Percentiles rank a stretch among this genome's conserved stretches.
Evolutionary conservation across 2,888 invertebrate species (phyloP).

Genomic region (Drosophila algonquin): DNA sequence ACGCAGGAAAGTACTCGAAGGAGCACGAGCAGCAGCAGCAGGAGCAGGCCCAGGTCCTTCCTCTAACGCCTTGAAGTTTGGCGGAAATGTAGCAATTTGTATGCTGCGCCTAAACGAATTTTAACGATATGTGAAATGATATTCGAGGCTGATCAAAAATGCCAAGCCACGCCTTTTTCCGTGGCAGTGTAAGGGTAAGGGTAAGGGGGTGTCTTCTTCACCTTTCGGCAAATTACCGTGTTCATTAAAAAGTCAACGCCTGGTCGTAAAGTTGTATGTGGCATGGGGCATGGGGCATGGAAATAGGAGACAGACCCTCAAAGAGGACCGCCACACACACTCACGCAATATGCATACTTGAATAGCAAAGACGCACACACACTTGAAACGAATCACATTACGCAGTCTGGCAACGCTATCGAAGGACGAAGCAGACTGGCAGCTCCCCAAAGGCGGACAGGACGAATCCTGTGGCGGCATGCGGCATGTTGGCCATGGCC

Average conservation of each 20-base stretch:
- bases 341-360: slow-evolving; percentile 38
- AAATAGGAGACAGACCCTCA: slow-evolving; percentile 27
- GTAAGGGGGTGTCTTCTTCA: slow-evolving; percentile 42
- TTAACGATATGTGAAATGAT: slow-evolving; percentile 82
- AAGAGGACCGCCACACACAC: neutral
- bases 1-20: slow-evolving; percentile 50
- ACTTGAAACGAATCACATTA: slow-evolving; percentile 37
- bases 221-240: slow-evolving; percentile 75
- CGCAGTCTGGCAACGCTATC: slow-evolving; percentile 47
- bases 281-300: slow-evolving; percentile 32
- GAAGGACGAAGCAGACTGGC: slow-evolving; percentile 63
- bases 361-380: slow-evolving; percentile 34
- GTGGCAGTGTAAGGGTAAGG: slow-evolving; percentile 12
- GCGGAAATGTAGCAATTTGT: slow-evolving; percentile 81
- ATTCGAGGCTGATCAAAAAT: slow-evolving; percentile 77
- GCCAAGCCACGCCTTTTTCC: slow-evolving; percentile 48
- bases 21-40: slow-evolving; percentile 15
- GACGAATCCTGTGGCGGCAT: slow-evolving; percentile 46
- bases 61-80: slow-evolving; percentile 48
- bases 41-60: slow-evolving; percentile 4
- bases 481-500: slow-evolving; percentile 63
- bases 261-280: slow-evolving; percentile 68
- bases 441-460: slow-evolving; percentile 49
- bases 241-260: slow-evolving; percentile 78
- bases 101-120: slow-evolving; percentile 81